Base-by-base conservation (phyloP, 2,113 vertebrate genomes). In the Marmota monax region DNA sequence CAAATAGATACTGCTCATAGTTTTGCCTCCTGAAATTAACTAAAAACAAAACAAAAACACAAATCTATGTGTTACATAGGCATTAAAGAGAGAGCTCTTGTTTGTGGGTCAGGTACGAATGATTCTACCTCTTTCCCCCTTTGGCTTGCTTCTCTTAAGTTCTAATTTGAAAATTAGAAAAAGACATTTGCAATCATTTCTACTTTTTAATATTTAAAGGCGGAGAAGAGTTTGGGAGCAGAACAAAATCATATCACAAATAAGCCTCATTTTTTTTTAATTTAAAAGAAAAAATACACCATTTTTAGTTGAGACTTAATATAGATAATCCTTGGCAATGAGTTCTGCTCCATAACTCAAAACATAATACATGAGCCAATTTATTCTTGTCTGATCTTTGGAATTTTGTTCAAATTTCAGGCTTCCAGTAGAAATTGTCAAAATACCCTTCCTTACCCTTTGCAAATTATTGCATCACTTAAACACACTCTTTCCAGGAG, bases 351-450 rank as follows among this genome's bases (percentile, higher is more conserved):
- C 84, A 3, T 34, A 69, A 72, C 25, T 48, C 23, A 82, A 72
- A 94, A 85, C 5, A 48, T 34, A 96, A 48, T n/a, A 5, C 18
- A 76, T 13, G 3, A 84, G 34, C 13, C 3, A 22, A 39, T 84
- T 51, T 93, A 37, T 73, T 95, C 25, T 61, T 53, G 48, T 95
- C 61, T 88, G 53, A 65, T 84, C 53, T 90, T 94, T 42, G 42
- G 25, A 25, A 77, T 72, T 94, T 48, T 94, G 53, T 91, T 96
- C 76, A 45, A 51, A 78, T 83, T 96, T 88, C 29, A 8, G 32
- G 37, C 16, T 29, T 80, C 42, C 63, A 70, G 2, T 34, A n/a
- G 56, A 73, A 82, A 88, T 90, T 39, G 11, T 89, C 78, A 83
- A 84, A 88, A 90, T 53, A 73, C 2, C 67, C 67, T 88, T 95